Conservation (phyloP, 1,140 invertebrate genomes). For the Hermetia illucens region DNA sequence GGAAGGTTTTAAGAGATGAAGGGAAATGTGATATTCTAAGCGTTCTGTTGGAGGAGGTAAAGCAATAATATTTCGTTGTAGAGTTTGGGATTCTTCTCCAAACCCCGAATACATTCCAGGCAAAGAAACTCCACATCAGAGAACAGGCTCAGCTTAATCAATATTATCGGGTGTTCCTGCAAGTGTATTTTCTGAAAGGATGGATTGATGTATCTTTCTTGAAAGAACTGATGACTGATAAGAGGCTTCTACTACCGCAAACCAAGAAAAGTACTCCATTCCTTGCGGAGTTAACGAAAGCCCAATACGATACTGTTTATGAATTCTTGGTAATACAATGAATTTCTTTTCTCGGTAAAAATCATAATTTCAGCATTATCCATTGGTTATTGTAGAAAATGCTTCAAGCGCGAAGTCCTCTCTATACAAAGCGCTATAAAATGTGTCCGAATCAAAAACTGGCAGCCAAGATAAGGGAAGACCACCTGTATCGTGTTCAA, state of each 20-base stretch:
- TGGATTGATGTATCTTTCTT: constrained; percentile 23
- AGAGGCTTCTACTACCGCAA: constrained; percentile 8
- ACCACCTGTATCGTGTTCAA: constrained; percentile 17
- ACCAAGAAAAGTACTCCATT: constrained; percentile 3
- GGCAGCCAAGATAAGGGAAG: constrained; percentile 7
- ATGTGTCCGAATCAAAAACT: constrained; percentile 9
- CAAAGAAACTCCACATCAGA: constrained; percentile 14
- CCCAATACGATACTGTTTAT: constrained; percentile 18
- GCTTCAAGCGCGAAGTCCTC: constrained; percentile 20
- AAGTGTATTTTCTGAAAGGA: constrained; percentile 16
- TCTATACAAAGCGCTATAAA: constrained; percentile 16
- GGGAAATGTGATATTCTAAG: constrained; percentile 21
- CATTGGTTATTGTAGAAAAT: no score
- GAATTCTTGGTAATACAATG: constrained; percentile 8
- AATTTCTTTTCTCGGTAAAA: not conserved
- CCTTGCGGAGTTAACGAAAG: constrained; percentile 8
- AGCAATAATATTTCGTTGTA: not conserved
- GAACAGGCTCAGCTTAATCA: constrained; percentile 14
- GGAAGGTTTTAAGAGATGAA: constrained; percentile 12
- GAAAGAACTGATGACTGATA: constrained; percentile 12
- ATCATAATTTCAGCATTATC: not conserved
- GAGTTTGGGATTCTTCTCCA: not conserved
- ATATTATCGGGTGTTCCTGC: constrained; percentile 18
- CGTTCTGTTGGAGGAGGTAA: constrained; percentile 9
- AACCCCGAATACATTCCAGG: not conserved